phyloP scores from a whole-genome alignment of 2,797 vertebrate species.

The Glyptemys insculpta region DNA sequence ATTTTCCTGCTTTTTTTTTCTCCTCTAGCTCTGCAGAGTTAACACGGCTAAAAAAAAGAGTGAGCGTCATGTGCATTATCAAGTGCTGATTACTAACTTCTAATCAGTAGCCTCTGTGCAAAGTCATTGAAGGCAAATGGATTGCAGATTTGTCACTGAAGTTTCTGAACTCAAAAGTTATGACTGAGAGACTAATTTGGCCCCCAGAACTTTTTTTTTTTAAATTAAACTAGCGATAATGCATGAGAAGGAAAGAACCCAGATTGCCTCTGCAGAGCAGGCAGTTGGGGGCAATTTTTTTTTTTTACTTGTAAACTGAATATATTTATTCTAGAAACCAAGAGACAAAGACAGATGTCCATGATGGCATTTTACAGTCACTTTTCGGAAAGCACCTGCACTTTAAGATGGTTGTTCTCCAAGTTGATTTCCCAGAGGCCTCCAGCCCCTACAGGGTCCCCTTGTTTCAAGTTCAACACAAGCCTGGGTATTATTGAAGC shows the following conservation, averaged over 20 bases:
- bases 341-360: neutral
- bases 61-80: neutral
- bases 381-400: neutral
- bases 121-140: slow-evolving; percentile 51
- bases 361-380: rapidly evolving
- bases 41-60: slow-evolving; percentile 7
- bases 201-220: neutral
- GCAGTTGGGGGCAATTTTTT: neutral
- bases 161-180: neutral
- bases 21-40: slow-evolving; percentile 35
- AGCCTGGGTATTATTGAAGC: neutral
- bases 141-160: slow-evolving; percentile 45
- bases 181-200: slow-evolving; percentile 15
- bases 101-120: slow-evolving; percentile 15
- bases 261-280: neutral
- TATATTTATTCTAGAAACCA: neutral
- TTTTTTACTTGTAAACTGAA: neutral
- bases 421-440: neutral
- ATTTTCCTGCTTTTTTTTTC: slow-evolving; percentile 3
- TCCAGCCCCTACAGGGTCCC: neutral
- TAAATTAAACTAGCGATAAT: neutral
- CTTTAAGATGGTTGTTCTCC: neutral
- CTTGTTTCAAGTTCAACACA: slow-evolving; percentile 38
- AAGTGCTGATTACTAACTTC: slow-evolving; percentile 54
- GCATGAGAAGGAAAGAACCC: neutral